phyloP scores from a whole-genome alignment of 2,797 vertebrate genomes.

The Brachyrhaphis roseni region DNA sequence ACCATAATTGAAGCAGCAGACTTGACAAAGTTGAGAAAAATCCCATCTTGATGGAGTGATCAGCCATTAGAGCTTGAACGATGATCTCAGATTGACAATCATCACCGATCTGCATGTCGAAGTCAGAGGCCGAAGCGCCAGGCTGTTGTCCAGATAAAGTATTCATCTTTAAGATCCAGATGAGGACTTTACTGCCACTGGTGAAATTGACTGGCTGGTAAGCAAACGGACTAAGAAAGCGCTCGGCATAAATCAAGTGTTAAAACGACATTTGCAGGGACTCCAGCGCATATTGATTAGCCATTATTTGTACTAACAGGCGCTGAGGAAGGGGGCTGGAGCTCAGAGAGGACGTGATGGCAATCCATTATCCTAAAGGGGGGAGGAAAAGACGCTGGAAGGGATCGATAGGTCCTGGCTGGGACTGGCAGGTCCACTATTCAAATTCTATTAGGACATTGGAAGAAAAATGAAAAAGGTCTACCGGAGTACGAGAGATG shows the following conservation, averaged over 20 bases:
- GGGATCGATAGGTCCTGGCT: conserved; percentile 61
- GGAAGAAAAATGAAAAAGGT: not conserved
- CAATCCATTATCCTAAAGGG: conserved; percentile 55
- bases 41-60: conserved; percentile 38
- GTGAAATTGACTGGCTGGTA: conserved; percentile 63
- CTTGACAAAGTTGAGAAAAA: conserved; percentile 40
- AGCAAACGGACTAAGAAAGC: conserved; percentile 52
- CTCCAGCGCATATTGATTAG: conserved; percentile 91
- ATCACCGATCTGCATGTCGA: conserved; percentile 46
- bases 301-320: conserved; percentile 93
- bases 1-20: conserved; percentile 14
- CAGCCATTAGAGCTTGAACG: conserved; percentile 38
- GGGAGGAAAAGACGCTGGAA: conserved; percentile 12
- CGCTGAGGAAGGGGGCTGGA: conserved; percentile 66
- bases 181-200: conserved; percentile 47
- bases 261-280: conserved; percentile 87
- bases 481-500: not conserved
- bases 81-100: conserved; percentile 40
- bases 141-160: conserved; percentile 20
- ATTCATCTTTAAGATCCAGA: conserved; percentile 25
- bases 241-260: conserved; percentile 86
- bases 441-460: conserved; percentile 29
- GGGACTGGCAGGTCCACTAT: conserved; percentile 45
- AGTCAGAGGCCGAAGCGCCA: not conserved
- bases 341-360: conserved; percentile 25